These are phyloP conservation scores for Condylostylus longicornis DNA, from an alignment of 1,140 invertebrate genomes.

Conservation along the genomic window DNA sequence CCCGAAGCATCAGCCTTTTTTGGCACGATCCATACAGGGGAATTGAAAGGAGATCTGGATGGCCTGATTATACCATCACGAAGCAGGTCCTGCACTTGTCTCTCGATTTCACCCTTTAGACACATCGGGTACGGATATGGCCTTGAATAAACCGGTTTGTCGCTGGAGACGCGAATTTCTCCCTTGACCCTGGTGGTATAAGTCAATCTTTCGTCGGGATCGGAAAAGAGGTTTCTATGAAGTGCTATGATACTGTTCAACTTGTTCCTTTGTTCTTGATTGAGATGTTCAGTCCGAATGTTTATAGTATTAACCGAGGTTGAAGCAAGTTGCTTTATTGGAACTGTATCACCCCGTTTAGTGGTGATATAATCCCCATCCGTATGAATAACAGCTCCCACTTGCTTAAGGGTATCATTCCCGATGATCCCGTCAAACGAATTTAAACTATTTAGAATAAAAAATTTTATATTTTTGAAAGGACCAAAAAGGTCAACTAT, in stretches of 20 bases:
- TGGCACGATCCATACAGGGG: slow-evolving; percentile 1
- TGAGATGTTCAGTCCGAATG: background rate
- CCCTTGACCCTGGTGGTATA: background rate
- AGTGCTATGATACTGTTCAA: background rate
- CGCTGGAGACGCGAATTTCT: background rate
- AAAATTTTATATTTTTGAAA: slow-evolving; percentile 5
- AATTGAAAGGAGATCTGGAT: slow-evolving; percentile 6
- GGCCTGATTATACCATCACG: slow-evolving; percentile 17
- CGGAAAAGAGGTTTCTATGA: background rate
- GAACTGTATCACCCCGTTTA: background rate
- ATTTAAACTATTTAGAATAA: background rate
- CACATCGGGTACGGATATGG: slow-evolving; percentile 11
- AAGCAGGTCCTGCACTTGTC: slow-evolving; percentile 9
- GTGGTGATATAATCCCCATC: background rate
- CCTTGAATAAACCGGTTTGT: slow-evolving; percentile 6
- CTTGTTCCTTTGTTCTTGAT: background rate
- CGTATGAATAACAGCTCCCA: background rate
- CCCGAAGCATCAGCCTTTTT: slow-evolving; percentile 8
- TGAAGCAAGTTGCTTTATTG: background rate
- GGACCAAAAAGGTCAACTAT: slow-evolving; percentile 5
- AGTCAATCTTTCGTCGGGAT: slow-evolving; percentile 1
- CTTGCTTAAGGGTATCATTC: slow-evolving; percentile 1
- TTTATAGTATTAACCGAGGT: background rate
- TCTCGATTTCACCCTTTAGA: slow-evolving; percentile 14
- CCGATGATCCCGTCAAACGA: background rate